Evolutionary conservation across 2,888 invertebrate genomes (phyloP), one percentile per base, ranked within the genome.

Genomic region (Polylopha cassiicola): DNA sequence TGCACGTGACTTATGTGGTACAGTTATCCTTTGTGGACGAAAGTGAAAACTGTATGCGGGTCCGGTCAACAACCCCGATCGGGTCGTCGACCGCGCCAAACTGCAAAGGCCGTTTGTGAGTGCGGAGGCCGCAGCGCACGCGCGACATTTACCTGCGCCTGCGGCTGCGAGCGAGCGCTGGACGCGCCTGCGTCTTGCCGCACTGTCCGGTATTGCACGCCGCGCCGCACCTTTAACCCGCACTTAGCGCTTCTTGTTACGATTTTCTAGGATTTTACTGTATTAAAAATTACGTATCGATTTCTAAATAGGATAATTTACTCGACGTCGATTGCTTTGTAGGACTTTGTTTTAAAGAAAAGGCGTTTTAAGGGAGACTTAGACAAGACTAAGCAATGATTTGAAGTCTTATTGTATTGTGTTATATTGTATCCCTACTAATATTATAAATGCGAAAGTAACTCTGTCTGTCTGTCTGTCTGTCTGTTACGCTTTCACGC

Each of bases 81-180:
- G 73, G 84, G 79, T 84, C 84, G 75, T 72, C 69, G 84, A 82
- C 85, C 84, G 82, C 72, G 58, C 76, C 79, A 72, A 80, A 82
- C 82, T 81, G 82, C 84, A 84, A 85, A 85, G 85, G 85, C 84
- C 85, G 84, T 84, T 81, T 74, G 82, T 73, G 80, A 76, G 73
- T 74, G 77, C 73, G 75, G 84, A 81, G 82, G 82, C 82, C 82
- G 79, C n/a, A n/a, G n/a, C n/a, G n/a, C 66, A 69, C 62, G 65
- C 68, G 71, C 75, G 78, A 78, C 79, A 76, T 77, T 79, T 75
- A 73, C 67, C 68, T 46, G 47, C 38, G 29, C 11, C 16, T 15
- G 30, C 27, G 30, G 18, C n/a, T n/a, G n/a, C n/a, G n/a, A n/a
- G n/a, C n/a, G 52, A 53, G 55, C 49, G 64, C 57, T 65, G 73